A percentile compares a stretch with the other conserved stretches of the same genome.
Conservation (phyloP, 64 coral and sea anemone genomes). For the Pachyseris speciosa region DNA sequence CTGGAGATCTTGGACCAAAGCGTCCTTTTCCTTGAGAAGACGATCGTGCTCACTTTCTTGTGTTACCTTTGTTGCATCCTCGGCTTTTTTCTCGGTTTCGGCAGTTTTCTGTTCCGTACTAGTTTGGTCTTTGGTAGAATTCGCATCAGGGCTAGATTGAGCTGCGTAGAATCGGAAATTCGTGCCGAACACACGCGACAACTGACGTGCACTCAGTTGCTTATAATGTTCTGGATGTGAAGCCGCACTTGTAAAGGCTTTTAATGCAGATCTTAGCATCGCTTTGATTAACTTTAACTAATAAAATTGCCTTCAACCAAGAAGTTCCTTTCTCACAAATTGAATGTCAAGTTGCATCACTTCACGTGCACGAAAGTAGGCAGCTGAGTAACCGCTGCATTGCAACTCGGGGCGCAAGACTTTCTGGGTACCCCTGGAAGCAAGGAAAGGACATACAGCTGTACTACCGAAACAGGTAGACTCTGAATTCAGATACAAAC, state of each 20-base stretch:
- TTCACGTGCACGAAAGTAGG: neutral
- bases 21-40: constrained; percentile 71
- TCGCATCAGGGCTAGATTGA: constrained; percentile 16
- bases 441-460: too few relatives aligned
- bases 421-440: neutral
- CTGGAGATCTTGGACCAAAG: constrained; percentile 80
- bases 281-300: neutral
- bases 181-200: constrained; percentile 6
- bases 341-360: constrained; percentile 11
- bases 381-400: neutral
- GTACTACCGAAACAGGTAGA: too few relatives aligned
- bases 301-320: neutral
- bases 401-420: neutral
- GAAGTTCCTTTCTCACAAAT: neutral
- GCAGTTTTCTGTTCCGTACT: constrained; percentile 3
- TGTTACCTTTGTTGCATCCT: constrained; percentile 28
- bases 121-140: neutral
- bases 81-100: constrained; percentile 26
- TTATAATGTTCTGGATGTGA: constrained; percentile 20
- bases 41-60: constrained; percentile 69
- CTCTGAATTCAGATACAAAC: too few relatives aligned
- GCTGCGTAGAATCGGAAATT: constrained; percentile 28
- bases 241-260: constrained; percentile 14
- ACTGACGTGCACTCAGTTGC: constrained; percentile 23
- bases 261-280: constrained; percentile 56